Evolutionary conservation across 1,140 invertebrate genomes (phyloP).

Genomic region (Drosophila arizonae): DNA sequence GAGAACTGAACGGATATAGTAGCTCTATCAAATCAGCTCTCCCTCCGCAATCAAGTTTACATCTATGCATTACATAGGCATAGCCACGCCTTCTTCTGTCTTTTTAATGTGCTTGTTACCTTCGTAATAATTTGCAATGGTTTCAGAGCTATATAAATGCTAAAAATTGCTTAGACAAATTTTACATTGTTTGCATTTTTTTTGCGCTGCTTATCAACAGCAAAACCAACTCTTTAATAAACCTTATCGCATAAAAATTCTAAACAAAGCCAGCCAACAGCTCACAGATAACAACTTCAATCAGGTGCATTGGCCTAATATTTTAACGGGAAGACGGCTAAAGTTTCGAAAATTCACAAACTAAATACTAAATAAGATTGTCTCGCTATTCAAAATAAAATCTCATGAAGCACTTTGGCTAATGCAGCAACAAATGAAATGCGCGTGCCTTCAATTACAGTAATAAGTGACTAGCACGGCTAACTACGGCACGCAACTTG

Average conservation of each 20-base stretch:
- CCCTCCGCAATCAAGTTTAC: too few species aligned
- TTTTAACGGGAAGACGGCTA: background rate
- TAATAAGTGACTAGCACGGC: slow-evolving; percentile 36
- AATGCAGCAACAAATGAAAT: slow-evolving; percentile 35
- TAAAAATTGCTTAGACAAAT: background rate
- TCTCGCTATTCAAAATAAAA: background rate
- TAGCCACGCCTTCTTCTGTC: too few species aligned
- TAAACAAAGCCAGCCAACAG: slow-evolving; percentile 15
- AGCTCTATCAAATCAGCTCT: too few species aligned
- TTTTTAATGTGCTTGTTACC: too few species aligned
- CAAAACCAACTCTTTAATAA: too few species aligned
- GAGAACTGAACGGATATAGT: too few species aligned
- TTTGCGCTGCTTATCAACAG: too few species aligned
- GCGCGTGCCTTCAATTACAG: slow-evolving; percentile 34
- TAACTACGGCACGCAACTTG: slow-evolving; percentile 55
- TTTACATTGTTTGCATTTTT: too few species aligned
- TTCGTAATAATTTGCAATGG: background rate
- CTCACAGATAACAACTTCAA: slow-evolving; percentile 5
- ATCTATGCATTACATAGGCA: too few species aligned
- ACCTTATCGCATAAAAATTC: slow-evolving; percentile 13
- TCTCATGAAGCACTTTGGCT: slow-evolving; percentile 23
- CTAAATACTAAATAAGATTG: too few species aligned
- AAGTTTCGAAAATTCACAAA: too few species aligned
- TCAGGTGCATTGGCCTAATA: slow-evolving; percentile 11
- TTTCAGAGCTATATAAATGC: too few species aligned